Base-by-base conservation (phyloP, 1,140 invertebrate species). In the Trissolcus basalis region DNA sequence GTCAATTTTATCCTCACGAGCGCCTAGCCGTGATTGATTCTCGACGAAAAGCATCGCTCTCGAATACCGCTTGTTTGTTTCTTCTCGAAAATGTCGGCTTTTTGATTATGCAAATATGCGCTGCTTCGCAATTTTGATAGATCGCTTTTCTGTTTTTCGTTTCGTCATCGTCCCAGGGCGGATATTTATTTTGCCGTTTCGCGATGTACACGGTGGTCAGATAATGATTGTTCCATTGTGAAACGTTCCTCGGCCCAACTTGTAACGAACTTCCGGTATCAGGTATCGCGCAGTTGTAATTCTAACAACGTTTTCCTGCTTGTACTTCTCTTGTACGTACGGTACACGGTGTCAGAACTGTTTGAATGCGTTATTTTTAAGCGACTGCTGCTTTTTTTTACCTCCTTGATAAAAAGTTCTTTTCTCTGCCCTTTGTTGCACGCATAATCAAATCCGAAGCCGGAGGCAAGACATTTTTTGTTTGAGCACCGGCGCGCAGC, bases 221-320 rank as follows among this genome's bases (percentile, higher is more conserved):
- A 16, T 13, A 35, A 69, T 33, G 44, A 69, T 60, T 69, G 43
- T 69, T 27, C 27, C 33, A 55, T 54, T 60, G 13, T 41, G 19
- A 48, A 12, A 39, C 19, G 33, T 19, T 36, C 50, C 53, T 33
- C 54, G 7, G 5, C 16, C 10, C 47, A 54, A 35, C 27, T 44
- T 45, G 54, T 45, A 44, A 12, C 47, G 11, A 51, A 58, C 54
- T 60, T 69, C 55, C 67, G 51, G 67, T 61, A 61, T 70, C 51
- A 45, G 14, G 27, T 61, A 36, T 48, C 56, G 36, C 56, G 36
- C 32, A 47, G 67, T 70, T 70, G 51, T 61, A 70, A 70, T 61
- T 61, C 58, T 50, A 70, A 68, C 49, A 68, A 70, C 43, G 64
- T 54, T 55, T 70, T 70, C 67, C 67, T 54, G 67, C 13, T 12